Conservation (phyloP, 2,797 vertebrate species). For the Centropyge bicolor region DNA sequence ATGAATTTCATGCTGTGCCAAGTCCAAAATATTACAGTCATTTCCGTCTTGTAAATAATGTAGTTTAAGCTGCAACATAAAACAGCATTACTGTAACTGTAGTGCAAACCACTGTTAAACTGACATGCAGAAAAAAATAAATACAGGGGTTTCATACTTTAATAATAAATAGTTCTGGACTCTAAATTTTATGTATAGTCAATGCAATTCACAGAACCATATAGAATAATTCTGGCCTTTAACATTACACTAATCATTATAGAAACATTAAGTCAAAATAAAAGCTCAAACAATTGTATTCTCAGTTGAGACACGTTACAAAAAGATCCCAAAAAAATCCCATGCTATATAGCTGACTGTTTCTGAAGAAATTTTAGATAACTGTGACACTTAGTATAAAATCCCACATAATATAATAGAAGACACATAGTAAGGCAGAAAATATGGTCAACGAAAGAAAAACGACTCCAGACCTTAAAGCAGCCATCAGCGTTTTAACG, state of each 20-base stretch:
- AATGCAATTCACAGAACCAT: neutral
- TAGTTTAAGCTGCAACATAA: neutral
- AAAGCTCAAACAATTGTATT: constrained; percentile 8
- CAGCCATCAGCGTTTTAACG: constrained; percentile 10
- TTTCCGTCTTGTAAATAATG: constrained; percentile 5
- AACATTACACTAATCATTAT: neutral
- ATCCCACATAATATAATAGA: neutral
- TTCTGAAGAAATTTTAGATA: constrained; percentile 17
- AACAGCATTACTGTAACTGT: neutral
- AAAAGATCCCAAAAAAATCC: neutral
- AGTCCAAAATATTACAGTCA: constrained; percentile 10
- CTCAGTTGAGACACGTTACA: neutral
- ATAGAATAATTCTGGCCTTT: neutral
- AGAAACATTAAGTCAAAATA: neutral
- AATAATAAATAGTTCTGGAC: constrained; percentile 8
- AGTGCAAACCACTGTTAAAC: neutral
- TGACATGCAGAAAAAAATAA: constrained; percentile 18
- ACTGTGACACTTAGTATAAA: neutral
- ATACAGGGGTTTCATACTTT: constrained; percentile 13
- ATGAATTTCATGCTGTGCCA: neutral
- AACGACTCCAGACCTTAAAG: constrained; percentile 19
- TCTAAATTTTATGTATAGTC: neutral
- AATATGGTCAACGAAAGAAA: neutral
- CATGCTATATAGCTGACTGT: neutral
- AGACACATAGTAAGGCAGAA: constrained; percentile 6